A percentile compares a stretch with the other conserved stretches of the same genome.
These are phyloP conservation scores for Bothrops alternatus DNA, from an alignment of 2,797 vertebrate species.

Conservation along the genomic window DNA sequence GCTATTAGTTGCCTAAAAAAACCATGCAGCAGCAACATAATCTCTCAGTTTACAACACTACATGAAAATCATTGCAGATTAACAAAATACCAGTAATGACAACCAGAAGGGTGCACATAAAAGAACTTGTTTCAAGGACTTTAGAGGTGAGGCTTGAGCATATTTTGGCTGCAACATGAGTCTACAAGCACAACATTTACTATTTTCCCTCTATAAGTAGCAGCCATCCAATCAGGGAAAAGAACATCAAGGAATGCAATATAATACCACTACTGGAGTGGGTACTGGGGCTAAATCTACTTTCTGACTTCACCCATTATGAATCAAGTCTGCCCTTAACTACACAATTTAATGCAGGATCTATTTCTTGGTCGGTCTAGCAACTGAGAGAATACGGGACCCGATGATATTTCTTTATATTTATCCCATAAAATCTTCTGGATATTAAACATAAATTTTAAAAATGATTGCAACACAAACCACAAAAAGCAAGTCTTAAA, in stretches of 20 bases:
- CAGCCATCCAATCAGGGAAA: neutral
- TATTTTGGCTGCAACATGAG: neutral
- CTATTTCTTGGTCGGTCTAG: neutral
- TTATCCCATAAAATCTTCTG: neutral
- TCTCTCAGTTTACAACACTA: neutral
- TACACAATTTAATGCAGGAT: neutral
- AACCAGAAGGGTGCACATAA: neutral
- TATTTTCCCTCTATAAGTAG: neutral
- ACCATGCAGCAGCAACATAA: neutral
- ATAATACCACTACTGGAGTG: neutral
- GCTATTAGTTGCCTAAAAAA: neutral
- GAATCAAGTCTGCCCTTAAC: neutral
- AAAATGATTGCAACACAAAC: neutral
- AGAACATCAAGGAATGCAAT: neutral
- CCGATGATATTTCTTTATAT: neutral
- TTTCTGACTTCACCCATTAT: neutral
- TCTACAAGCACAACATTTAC: neutral
- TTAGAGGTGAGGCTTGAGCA: neutral
- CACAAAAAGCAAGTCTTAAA: neutral
- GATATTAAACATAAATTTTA: neutral
- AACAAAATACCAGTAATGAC: neutral
- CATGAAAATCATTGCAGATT: neutral
- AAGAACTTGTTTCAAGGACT: neutral
- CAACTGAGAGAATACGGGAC: neutral
- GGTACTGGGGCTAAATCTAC: neutral